Base-by-base conservation (phyloP, 2,797 vertebrate species). In the Galago senegalensis region DNA sequence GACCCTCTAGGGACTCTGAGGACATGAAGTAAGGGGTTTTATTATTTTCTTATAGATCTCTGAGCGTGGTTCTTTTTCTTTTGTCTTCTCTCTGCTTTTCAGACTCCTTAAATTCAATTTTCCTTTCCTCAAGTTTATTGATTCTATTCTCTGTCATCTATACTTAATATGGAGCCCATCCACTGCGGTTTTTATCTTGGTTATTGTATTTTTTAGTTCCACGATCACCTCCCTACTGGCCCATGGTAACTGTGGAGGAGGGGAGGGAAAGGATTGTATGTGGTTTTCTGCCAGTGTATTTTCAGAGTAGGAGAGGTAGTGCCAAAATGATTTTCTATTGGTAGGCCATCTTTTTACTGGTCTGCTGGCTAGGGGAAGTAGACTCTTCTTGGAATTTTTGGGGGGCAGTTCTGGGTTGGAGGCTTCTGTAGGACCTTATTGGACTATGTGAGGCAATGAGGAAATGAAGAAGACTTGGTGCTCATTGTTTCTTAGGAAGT, bases 151-250 rank as follows among this genome's bases (percentile, higher is more conserved):
- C 27, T 58, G 11, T 70, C 8, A 34, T 4, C 5, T 89, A 14
- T 16, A 23, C 31, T 92, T 76, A 1, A 21, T 72, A 20, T 16
- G 46, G 56, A 63, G 43, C 65, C 10, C 14, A 84, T 65, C 23
- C 56, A 65, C 58, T 72, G 70, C 46, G 29, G 60, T 61, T 70
- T 34, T 34, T 63, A 40, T 84, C 60, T 79, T 34, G 49, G n/a
- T 46, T 92, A 34, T 40, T 67, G 5, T 58, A 79, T 77, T 89
- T 84, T 79, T 58, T 43, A 31, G 43, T 43, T 84, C 29, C 43
- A 0, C 63, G 37, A 27, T 65, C 12, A 20, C 8, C 3, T 43
- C 34, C 6, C 25, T 0, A 6, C 16, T 3, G n/a, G 7, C 40
- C 25, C 20, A 8, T n/a, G 14, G 56, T 43, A 76, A 16, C 23